These are phyloP conservation scores for Melospiza georgiana DNA, from an alignment of 2,113 vertebrate genomes.

Conservation along the genomic window DNA sequence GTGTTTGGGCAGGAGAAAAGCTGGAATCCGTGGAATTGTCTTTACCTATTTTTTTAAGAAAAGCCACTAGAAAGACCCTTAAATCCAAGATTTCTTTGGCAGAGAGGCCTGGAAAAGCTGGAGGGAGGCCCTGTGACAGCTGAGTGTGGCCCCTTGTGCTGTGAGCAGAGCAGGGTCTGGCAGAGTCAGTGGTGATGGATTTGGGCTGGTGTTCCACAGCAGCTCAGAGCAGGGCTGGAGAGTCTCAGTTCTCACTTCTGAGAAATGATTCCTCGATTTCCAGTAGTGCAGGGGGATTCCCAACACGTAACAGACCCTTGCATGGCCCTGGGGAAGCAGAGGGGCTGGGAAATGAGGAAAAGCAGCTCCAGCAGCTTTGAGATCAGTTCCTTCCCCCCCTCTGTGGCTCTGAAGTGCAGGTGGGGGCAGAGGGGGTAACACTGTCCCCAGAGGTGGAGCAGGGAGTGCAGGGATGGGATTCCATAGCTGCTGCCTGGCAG, in stretches of 20 bases:
- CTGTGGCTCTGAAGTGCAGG: background rate
- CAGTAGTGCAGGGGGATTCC: background rate
- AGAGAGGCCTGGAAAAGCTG: background rate
- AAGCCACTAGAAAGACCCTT: background rate
- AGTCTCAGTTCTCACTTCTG: background rate
- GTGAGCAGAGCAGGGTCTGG: background rate
- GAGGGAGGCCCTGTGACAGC: conserved; percentile 30
- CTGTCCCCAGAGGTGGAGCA: background rate
- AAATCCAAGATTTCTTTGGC: conserved; percentile 26
- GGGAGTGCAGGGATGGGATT: background rate
- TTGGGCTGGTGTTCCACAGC: background rate
- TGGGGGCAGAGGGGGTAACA: background rate
- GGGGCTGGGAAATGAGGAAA: background rate
- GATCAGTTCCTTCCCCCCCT: background rate
- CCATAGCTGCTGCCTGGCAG: background rate
- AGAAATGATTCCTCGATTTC: background rate
- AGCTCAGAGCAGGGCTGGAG: background rate
- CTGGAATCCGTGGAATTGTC: background rate
- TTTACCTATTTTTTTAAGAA: background rate
- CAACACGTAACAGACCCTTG: background rate
- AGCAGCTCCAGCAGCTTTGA: background rate
- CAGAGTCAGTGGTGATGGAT: background rate
- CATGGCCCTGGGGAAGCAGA: background rate
- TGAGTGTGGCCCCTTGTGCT: background rate
- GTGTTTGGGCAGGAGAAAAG: background rate